Conservation (phyloP, 1,140 invertebrate genomes). For the Pogonomyrmex californicus region DNA sequence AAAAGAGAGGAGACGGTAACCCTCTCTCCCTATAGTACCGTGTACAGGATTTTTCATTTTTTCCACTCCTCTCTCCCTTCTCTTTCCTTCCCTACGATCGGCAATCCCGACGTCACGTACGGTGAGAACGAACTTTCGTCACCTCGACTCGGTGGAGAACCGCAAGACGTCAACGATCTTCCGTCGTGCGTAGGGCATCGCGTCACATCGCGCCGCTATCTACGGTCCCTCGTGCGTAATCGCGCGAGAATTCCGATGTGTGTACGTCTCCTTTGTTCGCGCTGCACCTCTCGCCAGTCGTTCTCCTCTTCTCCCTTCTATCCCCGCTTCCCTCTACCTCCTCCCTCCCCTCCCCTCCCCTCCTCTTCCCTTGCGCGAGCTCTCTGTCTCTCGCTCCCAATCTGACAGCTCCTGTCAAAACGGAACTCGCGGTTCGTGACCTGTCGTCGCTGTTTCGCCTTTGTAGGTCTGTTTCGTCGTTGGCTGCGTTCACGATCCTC, state of each 20-base stretch:
- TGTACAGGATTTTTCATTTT: conserved; percentile 35
- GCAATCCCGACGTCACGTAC: conserved; percentile 53
- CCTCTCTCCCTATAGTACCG: conserved; percentile 18
- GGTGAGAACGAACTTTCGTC: conserved; percentile 3
- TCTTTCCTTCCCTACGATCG: not conserved
- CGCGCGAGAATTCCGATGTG: conserved; percentile 47
- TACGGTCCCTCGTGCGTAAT: conserved; percentile 30
- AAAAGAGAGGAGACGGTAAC: not conserved
- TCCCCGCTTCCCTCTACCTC: not conserved
- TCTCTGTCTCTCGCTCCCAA: conserved; percentile 9
- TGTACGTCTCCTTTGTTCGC: conserved; percentile 73
- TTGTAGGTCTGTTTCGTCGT: conserved; percentile 15
- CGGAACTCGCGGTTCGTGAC: conserved; percentile 62
- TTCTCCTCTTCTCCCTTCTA: not conserved
- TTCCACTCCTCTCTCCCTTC: not conserved
- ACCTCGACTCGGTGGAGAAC: not conserved
- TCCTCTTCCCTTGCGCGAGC: not conserved
- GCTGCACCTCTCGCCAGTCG: conserved; percentile 50
- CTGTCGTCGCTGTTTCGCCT: conserved; percentile 48
- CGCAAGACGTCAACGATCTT: conserved; percentile 17
- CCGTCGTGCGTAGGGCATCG: conserved; percentile 7
- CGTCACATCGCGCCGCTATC: not conserved
- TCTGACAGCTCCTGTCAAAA: conserved; percentile 78
- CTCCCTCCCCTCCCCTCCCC: not conserved
- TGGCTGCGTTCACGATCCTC: not conserved